Conservation (phyloP, 2,113 vertebrate genomes). For the Elaphurus davidianus region DNA sequence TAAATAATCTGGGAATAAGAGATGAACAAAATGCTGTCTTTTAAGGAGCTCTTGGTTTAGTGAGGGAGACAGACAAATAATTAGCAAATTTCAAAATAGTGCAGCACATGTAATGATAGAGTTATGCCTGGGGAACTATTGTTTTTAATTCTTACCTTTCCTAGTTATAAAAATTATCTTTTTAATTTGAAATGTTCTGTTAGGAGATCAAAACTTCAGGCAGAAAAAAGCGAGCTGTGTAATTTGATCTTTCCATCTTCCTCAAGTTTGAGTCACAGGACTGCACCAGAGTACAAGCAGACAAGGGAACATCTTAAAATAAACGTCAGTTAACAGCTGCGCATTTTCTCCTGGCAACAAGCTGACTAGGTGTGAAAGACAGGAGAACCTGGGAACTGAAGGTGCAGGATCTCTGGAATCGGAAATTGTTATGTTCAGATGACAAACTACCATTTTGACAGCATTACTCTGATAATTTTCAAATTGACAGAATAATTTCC, state of each 20-base stretch:
- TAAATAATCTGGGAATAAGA: background rate
- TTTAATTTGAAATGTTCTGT: conserved; percentile 43
- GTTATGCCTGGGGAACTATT: background rate
- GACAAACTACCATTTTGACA: background rate
- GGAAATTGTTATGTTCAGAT: background rate
- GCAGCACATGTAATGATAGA: background rate
- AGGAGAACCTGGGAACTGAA: background rate
- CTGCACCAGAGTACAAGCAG: background rate
- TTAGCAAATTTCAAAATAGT: conserved; percentile 17
- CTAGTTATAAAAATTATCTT: background rate
- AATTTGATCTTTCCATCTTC: conserved; percentile 49
- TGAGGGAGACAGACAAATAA: background rate
- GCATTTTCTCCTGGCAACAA: background rate
- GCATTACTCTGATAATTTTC: background rate
- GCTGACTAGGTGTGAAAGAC: background rate
- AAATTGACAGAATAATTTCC: background rate
- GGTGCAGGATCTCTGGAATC: background rate
- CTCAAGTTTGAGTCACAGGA: conserved; percentile 33
- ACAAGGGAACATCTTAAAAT: conserved; percentile 39
- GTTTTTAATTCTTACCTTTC: background rate
- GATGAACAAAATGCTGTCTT: background rate
- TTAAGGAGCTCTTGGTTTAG: background rate
- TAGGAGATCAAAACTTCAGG: conserved; percentile 35
- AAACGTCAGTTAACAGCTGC: conserved; percentile 22
- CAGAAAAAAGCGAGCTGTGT: conserved; percentile 35